Base-by-base conservation (phyloP, 2,888 invertebrate species). In the Pterostichus niger region DNA sequence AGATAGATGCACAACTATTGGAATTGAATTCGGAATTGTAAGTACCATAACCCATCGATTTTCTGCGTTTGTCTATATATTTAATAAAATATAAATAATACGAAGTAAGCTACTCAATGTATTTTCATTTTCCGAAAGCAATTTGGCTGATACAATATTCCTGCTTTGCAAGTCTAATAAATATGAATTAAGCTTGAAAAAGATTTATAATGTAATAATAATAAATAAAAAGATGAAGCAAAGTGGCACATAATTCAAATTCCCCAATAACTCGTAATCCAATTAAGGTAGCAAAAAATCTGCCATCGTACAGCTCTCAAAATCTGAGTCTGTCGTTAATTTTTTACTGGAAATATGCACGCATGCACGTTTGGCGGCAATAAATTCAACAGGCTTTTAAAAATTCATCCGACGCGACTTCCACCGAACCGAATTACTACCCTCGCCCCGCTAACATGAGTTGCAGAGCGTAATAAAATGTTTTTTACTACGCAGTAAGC, bases 351-450 rank as follows among this genome's bases (percentile, higher is more conserved):
- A 31, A 75, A 49, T 75, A 75, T 76, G 76, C 76, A 76, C 76
- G 56, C 56, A 76, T 56, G 54, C 52, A 76, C 15, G 35, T 56
- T 17, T 54, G 56, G 35, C 40, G 35, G 76, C 76, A 56, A 76
- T 76, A 76, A 76, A 76, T 76, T 54, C 52, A 76, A 76, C 76
- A 54, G 76, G 56, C 76, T 54, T 76, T 75, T 76, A 76, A 76
- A 76, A 76, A 76, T 76, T 76, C 76, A 76, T 76, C 54, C 33
- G 40, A 56, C 76, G 56, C 76, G 40, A 76, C 76, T 76, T 68
- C 7, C 75, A 31, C 11, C 54, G 52, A 10, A 35, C 76, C 40
- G 35, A 76, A 76, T 76, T 52, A 76, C 76, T 31, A 52, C 52
- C 52, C 40, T 7, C 68, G 9, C 17, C 44, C 40, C 10, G 13